These are phyloP conservation scores for Turritopsis dohrnii DNA, from an alignment of 30 jellyfish, hydroid and myxozoan genomes.

Conservation along the genomic window DNA sequence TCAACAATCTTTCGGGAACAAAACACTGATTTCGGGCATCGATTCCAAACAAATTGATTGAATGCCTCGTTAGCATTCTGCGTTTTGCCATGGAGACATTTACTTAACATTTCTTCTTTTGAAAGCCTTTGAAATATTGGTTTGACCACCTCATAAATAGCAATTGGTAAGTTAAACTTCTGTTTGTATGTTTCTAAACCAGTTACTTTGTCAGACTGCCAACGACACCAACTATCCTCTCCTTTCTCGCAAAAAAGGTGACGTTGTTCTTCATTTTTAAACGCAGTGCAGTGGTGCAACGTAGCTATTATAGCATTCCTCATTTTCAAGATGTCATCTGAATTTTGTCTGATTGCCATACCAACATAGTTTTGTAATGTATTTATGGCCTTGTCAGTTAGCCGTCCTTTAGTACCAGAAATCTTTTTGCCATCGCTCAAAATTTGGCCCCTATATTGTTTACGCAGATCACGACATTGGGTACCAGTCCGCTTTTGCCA, in stretches of 20 bases:
- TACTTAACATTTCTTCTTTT: neutral
- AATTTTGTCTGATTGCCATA: neutral
- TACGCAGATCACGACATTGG: neutral
- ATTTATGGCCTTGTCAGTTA: neutral
- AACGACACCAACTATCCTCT: slow-evolving; percentile 1
- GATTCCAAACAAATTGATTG: too few relatives aligned
- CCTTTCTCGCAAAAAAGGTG: slow-evolving; percentile 2
- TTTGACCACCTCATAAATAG: neutral
- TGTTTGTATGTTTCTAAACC: neutral
- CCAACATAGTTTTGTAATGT: neutral
- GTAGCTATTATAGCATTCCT: neutral
- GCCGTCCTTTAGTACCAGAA: neutral
- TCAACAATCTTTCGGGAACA: too few relatives aligned
- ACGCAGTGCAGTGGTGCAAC: neutral
- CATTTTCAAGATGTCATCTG: slow-evolving; percentile 2
- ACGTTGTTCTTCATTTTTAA: too few relatives aligned
- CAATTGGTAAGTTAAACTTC: neutral
- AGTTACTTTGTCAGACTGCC: neutral
- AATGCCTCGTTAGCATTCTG: too few relatives aligned
- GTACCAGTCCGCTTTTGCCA: neutral
- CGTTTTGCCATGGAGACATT: neutral
- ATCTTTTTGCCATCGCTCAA: too few relatives aligned
- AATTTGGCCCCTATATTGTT: too few relatives aligned
- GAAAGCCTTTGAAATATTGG: slow-evolving; percentile 4
- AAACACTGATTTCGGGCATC: too few relatives aligned